A percentile compares a stretch with the other conserved stretches of the same genome.
Conservation (phyloP, 2,113 vertebrate genomes). For the Camelus bactrianus region DNA sequence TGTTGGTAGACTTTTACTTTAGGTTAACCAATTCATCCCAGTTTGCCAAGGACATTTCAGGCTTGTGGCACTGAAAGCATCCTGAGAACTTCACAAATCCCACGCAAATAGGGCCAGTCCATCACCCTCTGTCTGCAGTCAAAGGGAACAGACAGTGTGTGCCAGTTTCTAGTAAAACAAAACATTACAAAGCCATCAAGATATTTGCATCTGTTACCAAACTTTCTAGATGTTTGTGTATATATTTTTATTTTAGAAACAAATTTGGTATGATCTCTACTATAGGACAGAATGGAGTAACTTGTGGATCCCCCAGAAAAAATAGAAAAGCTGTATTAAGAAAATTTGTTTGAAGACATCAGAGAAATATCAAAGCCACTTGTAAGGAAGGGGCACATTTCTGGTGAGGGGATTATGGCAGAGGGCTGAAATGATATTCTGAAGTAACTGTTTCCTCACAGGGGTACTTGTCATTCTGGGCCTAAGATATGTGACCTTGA, state of each 20-base stretch:
- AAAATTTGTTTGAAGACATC: not conserved
- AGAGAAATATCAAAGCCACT: not conserved
- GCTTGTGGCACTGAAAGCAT: not conserved
- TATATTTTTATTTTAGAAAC: conserved; percentile 7
- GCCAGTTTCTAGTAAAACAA: not conserved
- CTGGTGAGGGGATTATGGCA: not conserved
- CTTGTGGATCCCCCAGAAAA: not conserved
- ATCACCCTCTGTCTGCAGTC: not conserved
- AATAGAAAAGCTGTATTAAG: not conserved
- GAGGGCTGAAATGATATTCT: not conserved
- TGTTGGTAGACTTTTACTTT: not conserved
- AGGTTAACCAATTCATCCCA: not conserved
- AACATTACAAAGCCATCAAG: not conserved
- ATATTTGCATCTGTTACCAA: not conserved
- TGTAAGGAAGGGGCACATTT: not conserved
- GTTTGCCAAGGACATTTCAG: not conserved
- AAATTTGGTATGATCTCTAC: not conserved
- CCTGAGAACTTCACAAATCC: not conserved
- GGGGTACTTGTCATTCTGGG: not conserved
- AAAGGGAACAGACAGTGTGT: not conserved
- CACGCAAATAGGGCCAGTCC: not conserved
- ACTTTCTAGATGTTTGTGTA: not conserved
- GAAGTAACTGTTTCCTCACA: not conserved
- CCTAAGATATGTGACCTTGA: not conserved
- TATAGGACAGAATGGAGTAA: not conserved